A percentile compares a stretch with the other conserved stretches of the same genome.
These are phyloP conservation scores for Temnothorax ravouxi DNA, from an alignment of 2,888 invertebrate genomes.

Conservation along the genomic window DNA sequence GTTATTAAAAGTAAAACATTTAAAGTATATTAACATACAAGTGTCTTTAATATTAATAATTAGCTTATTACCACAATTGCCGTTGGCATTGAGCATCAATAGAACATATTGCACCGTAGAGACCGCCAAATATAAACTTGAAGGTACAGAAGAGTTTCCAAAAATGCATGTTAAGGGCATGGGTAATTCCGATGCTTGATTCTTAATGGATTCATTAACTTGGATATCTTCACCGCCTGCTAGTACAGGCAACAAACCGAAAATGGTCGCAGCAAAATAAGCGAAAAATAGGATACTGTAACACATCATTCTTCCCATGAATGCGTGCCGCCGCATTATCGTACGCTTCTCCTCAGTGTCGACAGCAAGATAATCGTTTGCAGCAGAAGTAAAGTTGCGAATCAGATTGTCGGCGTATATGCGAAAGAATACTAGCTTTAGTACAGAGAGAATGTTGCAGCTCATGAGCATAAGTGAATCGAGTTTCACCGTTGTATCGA, in stretches of 20 bases:
- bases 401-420: constrained; percentile 31
- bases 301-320: constrained; percentile 27
- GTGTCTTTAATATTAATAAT: not conserved
- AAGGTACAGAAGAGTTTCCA: not conserved
- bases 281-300: constrained; percentile 15
- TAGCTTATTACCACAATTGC: constrained; percentile 43
- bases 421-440: constrained; percentile 31
- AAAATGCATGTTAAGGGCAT: constrained; percentile 16
- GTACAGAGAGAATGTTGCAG: constrained; percentile 29
- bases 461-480: constrained; percentile 15
- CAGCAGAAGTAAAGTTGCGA: constrained; percentile 35
- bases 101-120: constrained; percentile 1
- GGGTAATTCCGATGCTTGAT: constrained; percentile 4
- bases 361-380: constrained; percentile 45
- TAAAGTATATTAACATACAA: not conserved
- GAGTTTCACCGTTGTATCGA: not conserved
- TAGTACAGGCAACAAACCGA: not conserved
- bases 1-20: not conserved
- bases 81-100: not conserved
- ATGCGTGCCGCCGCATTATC: constrained; percentile 44
- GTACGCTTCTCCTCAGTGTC: constrained; percentile 30
- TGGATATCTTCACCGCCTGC: not conserved
- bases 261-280: constrained; percentile 26
- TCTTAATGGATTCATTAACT: constrained; percentile 10
- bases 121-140: not conserved